Evolutionary conservation across 2,888 invertebrate genomes (phyloP), one percentile per base, ranked within the genome.

Genomic region (Meganola albula): DNA sequence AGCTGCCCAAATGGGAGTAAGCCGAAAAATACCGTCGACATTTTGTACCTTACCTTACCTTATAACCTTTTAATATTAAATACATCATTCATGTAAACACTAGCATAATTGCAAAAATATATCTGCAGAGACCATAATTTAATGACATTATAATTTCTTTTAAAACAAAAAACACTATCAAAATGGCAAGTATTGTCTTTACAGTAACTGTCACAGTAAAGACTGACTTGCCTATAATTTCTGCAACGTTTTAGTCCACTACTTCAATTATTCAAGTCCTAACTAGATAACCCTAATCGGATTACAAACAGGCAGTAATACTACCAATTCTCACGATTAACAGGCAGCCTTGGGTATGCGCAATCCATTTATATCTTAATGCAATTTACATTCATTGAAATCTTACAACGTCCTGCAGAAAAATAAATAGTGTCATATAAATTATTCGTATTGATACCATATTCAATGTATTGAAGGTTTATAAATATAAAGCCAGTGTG

Each of bases 311-410:
- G 41, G 45, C 44, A 45, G 41, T 44, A 43, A 48, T 32, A 34
- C 39, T 11, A 32, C 35, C 35, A 48, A 54, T 48, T 53, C 54
- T 47, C 54, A 54, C 44, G 53, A 53, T 47, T 44, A 41, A 49
- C 45, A 47, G 37, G 24, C 40, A 44, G 41, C 57, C 52, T 53
- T 53, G 46, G 33, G 26, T 45, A 44, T 37, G 42, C 33, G 41
- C 51, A 56, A 67, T 63, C 59, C 60, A 51, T 63, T 63, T 61
- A 57, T 55, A 63, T 55, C 53, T 42, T 62, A 64, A 63, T 54
- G 48, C 52, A 54, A 65, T 63, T 61, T 60, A 58, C 57, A 60
- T 53, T 44, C 51, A 49, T 48, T 58, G 59, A 61, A 67, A 64
- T 60, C 47, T 47, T 31, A 50, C 47, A 50, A 53, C 47, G 44